phyloP scores from a whole-genome alignment of 2,888 invertebrate species.

The Cheilosia impressa region DNA sequence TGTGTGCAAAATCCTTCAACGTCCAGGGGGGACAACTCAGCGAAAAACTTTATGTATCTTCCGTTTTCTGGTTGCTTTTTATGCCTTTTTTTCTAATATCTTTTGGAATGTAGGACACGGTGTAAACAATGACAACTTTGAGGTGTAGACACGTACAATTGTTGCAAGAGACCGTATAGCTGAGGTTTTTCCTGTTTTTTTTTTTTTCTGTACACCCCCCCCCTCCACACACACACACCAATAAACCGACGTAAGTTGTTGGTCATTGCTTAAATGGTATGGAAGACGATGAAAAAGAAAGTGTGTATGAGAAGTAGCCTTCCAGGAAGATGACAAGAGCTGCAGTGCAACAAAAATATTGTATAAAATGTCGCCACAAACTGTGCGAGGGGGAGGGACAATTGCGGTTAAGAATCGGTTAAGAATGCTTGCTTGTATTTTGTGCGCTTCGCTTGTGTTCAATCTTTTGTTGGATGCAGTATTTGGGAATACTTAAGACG shows the following conservation, averaged over 20 bases:
- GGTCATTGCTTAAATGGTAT: constrained; percentile 50
- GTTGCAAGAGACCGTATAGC: constrained; percentile 31
- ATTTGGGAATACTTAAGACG: constrained; percentile 73
- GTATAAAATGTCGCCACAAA: constrained; percentile 53
- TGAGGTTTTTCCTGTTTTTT: background rate
- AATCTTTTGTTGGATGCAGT: constrained; percentile 66
- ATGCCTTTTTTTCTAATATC: constrained; percentile 48
- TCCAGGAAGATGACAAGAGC: constrained; percentile 48
- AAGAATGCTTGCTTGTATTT: constrained; percentile 69
- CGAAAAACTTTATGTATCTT: constrained; percentile 48
- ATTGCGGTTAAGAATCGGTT: constrained; percentile 75
- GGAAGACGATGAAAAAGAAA: constrained; percentile 15
- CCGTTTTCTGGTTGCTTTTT: constrained; percentile 6
- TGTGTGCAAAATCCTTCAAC: constrained; percentile 47
- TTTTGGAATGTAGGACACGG: constrained; percentile 69
- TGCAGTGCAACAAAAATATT: constrained; percentile 53
- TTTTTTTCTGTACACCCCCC: background rate
- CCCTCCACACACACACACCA: constrained; percentile 16
- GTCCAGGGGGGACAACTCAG: constrained; percentile 31
- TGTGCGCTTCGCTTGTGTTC: constrained; percentile 26
- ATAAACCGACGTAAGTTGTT: constrained; percentile 48
- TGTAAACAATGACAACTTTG: constrained; percentile 70
- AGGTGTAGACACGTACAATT: constrained; percentile 57
- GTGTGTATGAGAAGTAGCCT: constrained; percentile 39
- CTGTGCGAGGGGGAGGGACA: constrained; percentile 29